Percentiles rank a stretch among this genome's conserved stretches.
Conservation (phyloP, 2,797 vertebrate species). For the Sebastes diploproa region DNA sequence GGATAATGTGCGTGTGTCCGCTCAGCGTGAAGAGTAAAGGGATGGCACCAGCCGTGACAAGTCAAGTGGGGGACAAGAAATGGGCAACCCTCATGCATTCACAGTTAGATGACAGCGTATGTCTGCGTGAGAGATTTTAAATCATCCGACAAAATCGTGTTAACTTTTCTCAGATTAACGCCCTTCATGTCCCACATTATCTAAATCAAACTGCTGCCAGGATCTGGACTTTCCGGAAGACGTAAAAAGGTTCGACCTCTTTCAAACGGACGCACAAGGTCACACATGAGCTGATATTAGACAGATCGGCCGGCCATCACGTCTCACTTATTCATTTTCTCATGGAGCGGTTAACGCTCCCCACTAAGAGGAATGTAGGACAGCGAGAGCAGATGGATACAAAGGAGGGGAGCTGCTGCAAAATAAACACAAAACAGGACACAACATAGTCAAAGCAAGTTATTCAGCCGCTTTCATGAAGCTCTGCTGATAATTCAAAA, state of each 20-base stretch:
- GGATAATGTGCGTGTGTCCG: neutral
- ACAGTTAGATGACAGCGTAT: neutral
- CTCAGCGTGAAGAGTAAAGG: constrained; percentile 5
- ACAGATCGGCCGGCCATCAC: constrained; percentile 41
- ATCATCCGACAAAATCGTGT: neutral
- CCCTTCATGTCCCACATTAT: neutral
- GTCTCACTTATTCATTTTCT: constrained; percentile 74
- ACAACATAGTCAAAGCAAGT: neutral
- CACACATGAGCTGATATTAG: constrained; percentile 12
- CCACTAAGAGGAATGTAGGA: constrained; percentile 57
- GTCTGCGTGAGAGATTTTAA: neutral
- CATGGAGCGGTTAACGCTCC: constrained; percentile 26
- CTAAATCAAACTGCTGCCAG: constrained; percentile 18
- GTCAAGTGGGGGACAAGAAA: constrained; percentile 23
- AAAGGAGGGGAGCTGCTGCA: constrained; percentile 17
- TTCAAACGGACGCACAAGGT: constrained; percentile 30
- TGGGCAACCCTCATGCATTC: neutral
- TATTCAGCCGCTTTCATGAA: neutral
- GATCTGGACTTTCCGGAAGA: neutral
- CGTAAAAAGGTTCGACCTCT: neutral
- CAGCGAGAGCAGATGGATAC: constrained; percentile 36
- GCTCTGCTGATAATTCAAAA: neutral
- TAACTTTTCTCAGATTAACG: neutral
- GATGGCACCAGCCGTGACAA: constrained; percentile 14
- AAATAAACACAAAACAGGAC: constrained; percentile 37